These are phyloP conservation scores for Drosophila albomicans DNA, from an alignment of 1,140 invertebrate genomes.

Conservation along the genomic window DNA sequence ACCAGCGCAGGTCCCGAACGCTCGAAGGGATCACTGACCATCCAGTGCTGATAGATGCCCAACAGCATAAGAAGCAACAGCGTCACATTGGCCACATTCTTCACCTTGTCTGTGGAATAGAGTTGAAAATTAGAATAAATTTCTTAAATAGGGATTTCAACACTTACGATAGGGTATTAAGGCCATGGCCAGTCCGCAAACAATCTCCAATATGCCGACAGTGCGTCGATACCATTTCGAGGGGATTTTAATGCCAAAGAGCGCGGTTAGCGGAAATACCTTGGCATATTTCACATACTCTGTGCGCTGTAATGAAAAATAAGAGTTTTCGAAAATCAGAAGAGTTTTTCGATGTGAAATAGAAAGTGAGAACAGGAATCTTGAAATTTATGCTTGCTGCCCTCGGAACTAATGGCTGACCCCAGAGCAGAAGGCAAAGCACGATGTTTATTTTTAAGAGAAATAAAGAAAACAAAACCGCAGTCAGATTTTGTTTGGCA, in stretches of 20 bases:
- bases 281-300: slow-evolving; percentile 98
- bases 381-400: not conserved
- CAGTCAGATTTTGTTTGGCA: slow-evolving; percentile 58
- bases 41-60: slow-evolving; percentile 96
- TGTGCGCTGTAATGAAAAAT: slow-evolving; percentile 92
- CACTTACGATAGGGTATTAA: slow-evolving; percentile 94
- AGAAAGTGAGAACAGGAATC: not conserved
- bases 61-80: slow-evolving; percentile 93
- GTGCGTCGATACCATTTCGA: slow-evolving; percentile 96
- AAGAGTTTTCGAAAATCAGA: slow-evolving; percentile 35
- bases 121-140: slow-evolving; percentile 17
- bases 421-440: slow-evolving; percentile 39
- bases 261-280: slow-evolving; percentile 95
- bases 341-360: not conserved
- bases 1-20: slow-evolving; percentile 96
- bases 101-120: slow-evolving; percentile 90
- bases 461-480: slow-evolving; percentile 40
- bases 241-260: slow-evolving; percentile 94
- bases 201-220: slow-evolving; percentile 94
- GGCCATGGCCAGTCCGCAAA: slow-evolving; percentile 95
- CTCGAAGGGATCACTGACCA: slow-evolving; percentile 96
- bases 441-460: slow-evolving; percentile 61
- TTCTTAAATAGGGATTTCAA: not conserved
- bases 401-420: slow-evolving; percentile 1
- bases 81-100: slow-evolving; percentile 94